Evolutionary conservation across 2,797 vertebrate species (phyloP).

Genomic region (Liparis tanakae): DNA sequence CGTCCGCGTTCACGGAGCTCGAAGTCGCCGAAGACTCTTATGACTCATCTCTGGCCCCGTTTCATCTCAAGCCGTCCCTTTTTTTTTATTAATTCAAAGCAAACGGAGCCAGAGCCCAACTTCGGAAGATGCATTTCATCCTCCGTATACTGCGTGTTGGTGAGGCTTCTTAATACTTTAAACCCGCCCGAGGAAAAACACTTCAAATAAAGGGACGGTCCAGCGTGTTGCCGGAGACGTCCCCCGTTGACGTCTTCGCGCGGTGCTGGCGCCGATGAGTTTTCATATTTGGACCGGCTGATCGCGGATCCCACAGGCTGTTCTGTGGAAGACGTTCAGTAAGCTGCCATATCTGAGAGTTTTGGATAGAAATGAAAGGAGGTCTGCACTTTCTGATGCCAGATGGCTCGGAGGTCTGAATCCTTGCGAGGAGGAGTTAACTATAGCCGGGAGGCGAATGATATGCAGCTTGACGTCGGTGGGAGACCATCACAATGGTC

Average conservation of each 20-base stretch:
- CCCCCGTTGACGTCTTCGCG: slow-evolving; percentile 37
- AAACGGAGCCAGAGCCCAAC: background rate
- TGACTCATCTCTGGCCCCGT: background rate
- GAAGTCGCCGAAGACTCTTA: background rate
- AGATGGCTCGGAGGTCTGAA: slow-evolving; percentile 65
- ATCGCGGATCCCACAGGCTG: slow-evolving; percentile 63
- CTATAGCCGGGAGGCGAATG: slow-evolving; percentile 34
- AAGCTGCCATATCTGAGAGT: slow-evolving; percentile 63
- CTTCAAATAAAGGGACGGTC: slow-evolving; percentile 20
- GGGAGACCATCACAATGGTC: slow-evolving; percentile 57
- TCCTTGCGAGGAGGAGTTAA: slow-evolving; percentile 46
- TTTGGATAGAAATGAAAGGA: slow-evolving; percentile 73
- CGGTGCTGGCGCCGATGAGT: slow-evolving; percentile 42
- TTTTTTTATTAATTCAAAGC: background rate
- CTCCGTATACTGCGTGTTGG: background rate
- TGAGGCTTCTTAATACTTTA: background rate
- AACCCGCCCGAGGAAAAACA: background rate
- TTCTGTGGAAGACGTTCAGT: slow-evolving; percentile 64
- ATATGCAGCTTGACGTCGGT: slow-evolving; percentile 49
- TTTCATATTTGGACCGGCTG: slow-evolving; percentile 53
- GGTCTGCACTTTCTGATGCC: slow-evolving; percentile 60
- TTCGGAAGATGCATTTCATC: background rate
- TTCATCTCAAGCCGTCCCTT: background rate
- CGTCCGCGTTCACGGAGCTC: background rate
- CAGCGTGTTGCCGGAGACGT: slow-evolving; percentile 34